Evolutionary conservation across 2,113 vertebrate species (phyloP).

Genomic region (Festucalex cinctus): DNA sequence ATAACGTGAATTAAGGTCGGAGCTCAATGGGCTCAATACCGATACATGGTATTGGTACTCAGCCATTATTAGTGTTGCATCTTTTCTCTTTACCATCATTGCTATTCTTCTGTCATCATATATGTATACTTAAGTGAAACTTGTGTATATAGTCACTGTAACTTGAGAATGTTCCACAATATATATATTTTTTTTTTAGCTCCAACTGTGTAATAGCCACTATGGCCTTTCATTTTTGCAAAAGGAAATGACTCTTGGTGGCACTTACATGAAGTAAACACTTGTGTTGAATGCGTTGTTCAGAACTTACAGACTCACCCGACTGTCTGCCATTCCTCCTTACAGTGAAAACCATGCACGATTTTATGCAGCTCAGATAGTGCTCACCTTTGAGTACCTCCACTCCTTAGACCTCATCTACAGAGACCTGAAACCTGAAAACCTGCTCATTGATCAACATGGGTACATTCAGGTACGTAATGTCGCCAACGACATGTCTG

Average conservation of each 20-base stretch:
- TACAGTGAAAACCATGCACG: conserved; percentile 92
- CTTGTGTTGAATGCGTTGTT: not conserved
- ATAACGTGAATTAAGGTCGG: too few relatives aligned
- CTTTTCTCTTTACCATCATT: too few relatives aligned
- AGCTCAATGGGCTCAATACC: too few relatives aligned
- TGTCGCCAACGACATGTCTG: not conserved
- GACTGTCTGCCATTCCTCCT: conserved; percentile 28
- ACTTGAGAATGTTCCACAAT: too few relatives aligned
- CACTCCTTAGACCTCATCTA: conserved; percentile 99
- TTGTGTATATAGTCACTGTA: too few relatives aligned
- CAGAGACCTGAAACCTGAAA: conserved; percentile 99
- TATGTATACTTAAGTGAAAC: too few relatives aligned
- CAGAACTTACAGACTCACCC: not conserved
- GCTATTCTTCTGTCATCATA: too few relatives aligned
- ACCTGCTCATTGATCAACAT: conserved; percentile 98
- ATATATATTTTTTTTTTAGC: too few relatives aligned
- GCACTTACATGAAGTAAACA: not conserved
- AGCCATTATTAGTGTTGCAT: too few relatives aligned
- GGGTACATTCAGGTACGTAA: conserved; percentile 94
- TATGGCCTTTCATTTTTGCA: too few relatives aligned
- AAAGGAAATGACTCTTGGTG: not conserved
- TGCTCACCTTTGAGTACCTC: conserved; percentile 99
- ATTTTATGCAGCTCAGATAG: conserved; percentile 99
- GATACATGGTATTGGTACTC: too few relatives aligned
- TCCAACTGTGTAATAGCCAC: too few relatives aligned